These are phyloP conservation scores for Premnoplex brunnescens DNA, from an alignment of 2,797 vertebrate genomes.

Conservation along the genomic window DNA sequence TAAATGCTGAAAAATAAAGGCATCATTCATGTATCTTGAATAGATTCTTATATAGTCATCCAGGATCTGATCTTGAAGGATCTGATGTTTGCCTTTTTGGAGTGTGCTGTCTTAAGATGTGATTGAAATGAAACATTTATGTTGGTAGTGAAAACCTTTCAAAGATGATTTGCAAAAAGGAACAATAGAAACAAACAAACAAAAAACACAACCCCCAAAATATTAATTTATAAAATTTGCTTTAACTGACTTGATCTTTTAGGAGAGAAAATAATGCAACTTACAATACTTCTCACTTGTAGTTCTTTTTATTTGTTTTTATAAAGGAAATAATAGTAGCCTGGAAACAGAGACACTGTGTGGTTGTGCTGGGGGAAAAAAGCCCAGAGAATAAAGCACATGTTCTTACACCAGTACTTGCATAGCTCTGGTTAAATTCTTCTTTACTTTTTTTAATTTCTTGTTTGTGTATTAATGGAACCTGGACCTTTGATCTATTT, in stretches of 20 bases:
- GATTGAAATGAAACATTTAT: background rate
- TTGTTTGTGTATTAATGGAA: background rate
- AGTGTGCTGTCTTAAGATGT: background rate
- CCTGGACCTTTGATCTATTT: no score
- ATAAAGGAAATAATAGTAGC: background rate
- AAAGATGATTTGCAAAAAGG: background rate
- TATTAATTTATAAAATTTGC: background rate
- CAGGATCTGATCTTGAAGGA: background rate
- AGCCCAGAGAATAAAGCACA: background rate
- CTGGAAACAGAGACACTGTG: background rate
- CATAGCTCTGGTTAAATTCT: background rate
- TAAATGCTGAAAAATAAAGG: background rate
- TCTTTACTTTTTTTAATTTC: background rate
- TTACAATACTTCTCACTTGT: background rate
- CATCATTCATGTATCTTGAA: background rate
- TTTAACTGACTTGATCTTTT: background rate
- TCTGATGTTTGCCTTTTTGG: slow-evolving; percentile 10
- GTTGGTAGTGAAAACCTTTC: background rate
- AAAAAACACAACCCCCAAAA: rapidly evolving
- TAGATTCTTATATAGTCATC: background rate
- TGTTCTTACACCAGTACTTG: background rate
- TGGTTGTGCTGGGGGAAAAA: background rate
- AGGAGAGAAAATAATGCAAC: background rate
- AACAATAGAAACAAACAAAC: background rate
- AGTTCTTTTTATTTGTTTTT: background rate